Conservation (phyloP, 2,113 vertebrate species). For the Phycodurus eques region DNA sequence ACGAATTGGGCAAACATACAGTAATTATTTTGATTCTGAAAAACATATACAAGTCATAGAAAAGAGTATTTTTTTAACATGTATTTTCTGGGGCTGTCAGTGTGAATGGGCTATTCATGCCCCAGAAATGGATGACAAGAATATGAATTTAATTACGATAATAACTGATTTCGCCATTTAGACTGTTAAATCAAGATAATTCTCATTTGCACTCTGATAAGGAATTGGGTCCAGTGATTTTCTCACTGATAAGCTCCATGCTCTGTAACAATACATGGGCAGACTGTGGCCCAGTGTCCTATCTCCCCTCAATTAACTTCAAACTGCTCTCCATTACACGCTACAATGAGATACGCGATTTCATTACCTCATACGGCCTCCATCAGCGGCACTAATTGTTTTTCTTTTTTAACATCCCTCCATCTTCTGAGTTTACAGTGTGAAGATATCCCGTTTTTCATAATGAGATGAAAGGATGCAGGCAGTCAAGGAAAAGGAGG, state of each 20-base stretch:
- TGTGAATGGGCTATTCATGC: constrained; percentile 13
- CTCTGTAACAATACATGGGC: constrained; percentile 38
- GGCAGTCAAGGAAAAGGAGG: constrained; percentile 9
- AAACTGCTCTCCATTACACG: constrained; percentile 75
- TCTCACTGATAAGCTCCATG: constrained; percentile 47
- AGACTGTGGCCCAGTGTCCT: constrained; percentile 63
- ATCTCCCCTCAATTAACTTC: constrained; percentile 75
- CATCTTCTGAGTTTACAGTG: constrained; percentile 30
- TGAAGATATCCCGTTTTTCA: constrained; percentile 37
- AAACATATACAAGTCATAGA: constrained; percentile 8
- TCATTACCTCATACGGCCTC: constrained; percentile 66
- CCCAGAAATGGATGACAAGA: constrained; percentile 44
- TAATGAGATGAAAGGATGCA: constrained; percentile 27
- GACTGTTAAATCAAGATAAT: constrained; percentile 53
- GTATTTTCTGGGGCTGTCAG: constrained; percentile 9
- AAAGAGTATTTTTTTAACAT: background rate
- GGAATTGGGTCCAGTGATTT: constrained; percentile 58
- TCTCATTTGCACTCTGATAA: constrained; percentile 54
- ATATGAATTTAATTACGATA: constrained; percentile 59
- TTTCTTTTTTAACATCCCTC: constrained; percentile 56
- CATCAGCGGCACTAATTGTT: constrained; percentile 64
- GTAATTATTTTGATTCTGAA: constrained; percentile 2
- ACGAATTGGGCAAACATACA: background rate
- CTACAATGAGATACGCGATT: constrained; percentile 67
- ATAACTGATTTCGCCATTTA: constrained; percentile 52